Percentiles rank a stretch among this genome's conserved stretches.
These are phyloP conservation scores for Eucera pruinosa DNA, from an alignment of 2,888 invertebrate species.

Conservation along the genomic window DNA sequence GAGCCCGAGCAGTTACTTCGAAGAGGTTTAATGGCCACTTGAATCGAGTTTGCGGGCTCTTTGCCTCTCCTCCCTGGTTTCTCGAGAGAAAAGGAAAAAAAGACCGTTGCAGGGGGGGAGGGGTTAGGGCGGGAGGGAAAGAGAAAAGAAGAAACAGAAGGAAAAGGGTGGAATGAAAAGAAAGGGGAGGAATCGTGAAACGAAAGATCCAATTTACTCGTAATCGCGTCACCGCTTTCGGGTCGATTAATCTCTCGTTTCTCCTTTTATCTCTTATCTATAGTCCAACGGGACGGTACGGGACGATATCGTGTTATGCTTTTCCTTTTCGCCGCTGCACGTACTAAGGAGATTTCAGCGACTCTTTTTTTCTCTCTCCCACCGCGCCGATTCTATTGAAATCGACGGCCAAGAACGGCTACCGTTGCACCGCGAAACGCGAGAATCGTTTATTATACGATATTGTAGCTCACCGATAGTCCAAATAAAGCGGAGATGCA, in stretches of 20 bases:
- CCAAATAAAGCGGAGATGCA: too few relatives aligned
- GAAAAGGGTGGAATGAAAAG: too few relatives aligned
- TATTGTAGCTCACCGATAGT: too few relatives aligned
- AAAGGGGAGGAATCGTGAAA: conserved; percentile 52
- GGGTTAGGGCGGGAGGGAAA: too few relatives aligned
- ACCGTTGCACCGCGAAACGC: conserved; percentile 2
- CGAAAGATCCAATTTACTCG: conserved; percentile 72
- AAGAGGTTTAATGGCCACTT: conserved; percentile 71
- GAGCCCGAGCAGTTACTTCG: conserved; percentile 64
- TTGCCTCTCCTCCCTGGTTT: conserved; percentile 47
- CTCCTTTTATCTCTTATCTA: conserved; percentile 54
- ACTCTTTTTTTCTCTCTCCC: conserved; percentile 10
- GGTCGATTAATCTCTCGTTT: conserved; percentile 69
- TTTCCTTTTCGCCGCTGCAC: conserved; percentile 31
- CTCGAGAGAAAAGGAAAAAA: conserved; percentile 17
- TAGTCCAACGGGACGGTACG: conserved; percentile 7
- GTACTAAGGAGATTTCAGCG: conserved; percentile 39
- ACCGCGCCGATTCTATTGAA: too few relatives aligned
- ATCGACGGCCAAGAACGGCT: conserved; percentile 8
- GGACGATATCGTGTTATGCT: conserved; percentile 53
- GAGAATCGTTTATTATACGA: not conserved
- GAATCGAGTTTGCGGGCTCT: conserved; percentile 70
- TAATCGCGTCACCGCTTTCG: conserved; percentile 73
- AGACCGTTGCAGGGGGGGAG: not conserved
- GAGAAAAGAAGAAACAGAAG: not conserved